Conservation (phyloP, 2,888 invertebrate genomes). For the Branchellion lobata region DNA sequence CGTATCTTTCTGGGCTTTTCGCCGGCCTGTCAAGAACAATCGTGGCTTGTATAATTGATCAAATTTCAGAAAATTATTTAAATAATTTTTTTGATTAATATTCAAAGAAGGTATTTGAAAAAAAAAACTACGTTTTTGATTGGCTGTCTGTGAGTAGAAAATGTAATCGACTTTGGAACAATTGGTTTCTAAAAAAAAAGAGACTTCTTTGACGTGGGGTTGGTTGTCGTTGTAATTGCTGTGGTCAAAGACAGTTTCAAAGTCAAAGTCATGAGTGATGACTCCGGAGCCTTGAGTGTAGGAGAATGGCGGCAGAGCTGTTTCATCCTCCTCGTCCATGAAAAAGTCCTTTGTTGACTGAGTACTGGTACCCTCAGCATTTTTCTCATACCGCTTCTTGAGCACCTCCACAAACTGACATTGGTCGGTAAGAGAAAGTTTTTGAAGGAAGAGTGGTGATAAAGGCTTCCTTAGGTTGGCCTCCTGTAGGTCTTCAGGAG, state of each 20-base stretch:
- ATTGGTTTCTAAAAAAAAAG: slow-evolving; percentile 79
- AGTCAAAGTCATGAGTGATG: slow-evolving; percentile 70
- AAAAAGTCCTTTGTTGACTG: not conserved
- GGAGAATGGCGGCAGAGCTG: not conserved
- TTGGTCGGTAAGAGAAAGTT: slow-evolving; percentile 62
- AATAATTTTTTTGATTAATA: not conserved
- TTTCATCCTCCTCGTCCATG: not conserved
- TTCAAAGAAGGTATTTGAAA: too few relatives aligned
- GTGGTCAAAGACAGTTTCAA: slow-evolving; percentile 73
- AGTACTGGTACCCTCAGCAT: not conserved
- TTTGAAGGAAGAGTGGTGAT: slow-evolving; percentile 58
- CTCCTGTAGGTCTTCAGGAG: slow-evolving; percentile 50
- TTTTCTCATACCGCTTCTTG: slow-evolving; percentile 31
- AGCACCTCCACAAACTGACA: slow-evolving; percentile 60
- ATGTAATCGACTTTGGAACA: slow-evolving; percentile 78
- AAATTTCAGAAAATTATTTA: not conserved
- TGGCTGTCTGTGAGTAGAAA: slow-evolving; percentile 67
- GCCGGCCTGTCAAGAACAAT: not conserved
- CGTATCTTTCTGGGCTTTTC: not conserved
- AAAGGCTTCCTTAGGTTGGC: slow-evolving; percentile 48
- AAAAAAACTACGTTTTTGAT: not conserved
- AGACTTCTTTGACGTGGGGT: slow-evolving; percentile 67
- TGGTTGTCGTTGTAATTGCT: slow-evolving; percentile 54
- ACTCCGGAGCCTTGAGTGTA: slow-evolving; percentile 64
- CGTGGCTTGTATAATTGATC: not conserved